A percentile compares a stretch with the other conserved stretches of the same genome.
These are phyloP conservation scores for Antechinus flavipes DNA, from an alignment of 2,113 vertebrate species.

Conservation along the genomic window DNA sequence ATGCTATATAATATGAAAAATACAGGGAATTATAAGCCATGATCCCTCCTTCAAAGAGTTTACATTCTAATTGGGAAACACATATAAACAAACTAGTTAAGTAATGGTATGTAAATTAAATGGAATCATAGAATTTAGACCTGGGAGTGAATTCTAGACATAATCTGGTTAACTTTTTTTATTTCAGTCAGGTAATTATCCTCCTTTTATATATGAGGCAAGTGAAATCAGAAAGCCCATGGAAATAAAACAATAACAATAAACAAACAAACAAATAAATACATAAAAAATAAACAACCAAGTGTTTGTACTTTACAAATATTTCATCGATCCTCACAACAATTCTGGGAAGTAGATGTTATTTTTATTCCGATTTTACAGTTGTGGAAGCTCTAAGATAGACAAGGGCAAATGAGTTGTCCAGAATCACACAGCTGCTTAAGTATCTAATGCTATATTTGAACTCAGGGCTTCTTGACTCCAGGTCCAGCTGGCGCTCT, in stretches of 20 bases:
- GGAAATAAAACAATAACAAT: not conserved
- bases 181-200: not conserved
- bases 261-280: no score
- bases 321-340: not conserved
- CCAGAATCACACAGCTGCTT: no score
- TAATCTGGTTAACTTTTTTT: not conserved
- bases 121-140: not conserved
- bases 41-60: not conserved
- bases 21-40: not conserved
- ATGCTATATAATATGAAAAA: not conserved
- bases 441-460: no score
- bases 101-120: not conserved
- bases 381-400: no score
- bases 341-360: not conserved
- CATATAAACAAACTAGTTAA: not conserved
- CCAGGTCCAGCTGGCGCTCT: no score
- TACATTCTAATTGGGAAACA: not conserved
- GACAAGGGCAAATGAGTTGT: no score
- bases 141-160: not conserved
- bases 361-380: not conserved
- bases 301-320: not conserved
- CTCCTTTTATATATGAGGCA: not conserved
- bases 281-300: not conserved
- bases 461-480: no score
- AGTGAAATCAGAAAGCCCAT: not conserved